These are phyloP conservation scores for Gymnogyps californianus DNA, from an alignment of 2,113 vertebrate species.

Conservation along the genomic window DNA sequence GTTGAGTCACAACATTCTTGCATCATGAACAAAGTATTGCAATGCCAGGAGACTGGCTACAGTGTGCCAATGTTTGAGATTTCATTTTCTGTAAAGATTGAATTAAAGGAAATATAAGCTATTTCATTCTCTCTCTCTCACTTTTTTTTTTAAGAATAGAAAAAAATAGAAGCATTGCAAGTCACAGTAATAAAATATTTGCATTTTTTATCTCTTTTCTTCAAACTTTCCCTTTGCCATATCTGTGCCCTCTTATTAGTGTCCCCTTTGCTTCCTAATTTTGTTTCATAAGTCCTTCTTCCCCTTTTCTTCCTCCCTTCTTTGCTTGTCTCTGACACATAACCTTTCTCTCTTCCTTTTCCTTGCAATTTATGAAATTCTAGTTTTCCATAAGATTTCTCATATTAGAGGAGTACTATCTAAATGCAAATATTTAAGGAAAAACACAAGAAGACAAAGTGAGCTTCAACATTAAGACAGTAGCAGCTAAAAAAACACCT, in stretches of 20 bases:
- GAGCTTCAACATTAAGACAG: constrained; percentile 33
- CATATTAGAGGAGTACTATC: constrained; percentile 27
- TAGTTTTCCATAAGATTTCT: constrained; percentile 44
- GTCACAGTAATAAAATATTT: not conserved
- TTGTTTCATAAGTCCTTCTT: not conserved
- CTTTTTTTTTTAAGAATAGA: not conserved
- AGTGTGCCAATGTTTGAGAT: not conserved
- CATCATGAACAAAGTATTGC: not conserved
- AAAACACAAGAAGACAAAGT: constrained; percentile 39
- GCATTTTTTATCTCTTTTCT: not conserved
- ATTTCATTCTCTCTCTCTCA: not conserved
- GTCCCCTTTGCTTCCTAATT: constrained; percentile 24
- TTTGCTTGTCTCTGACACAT: constrained; percentile 16
- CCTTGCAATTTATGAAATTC: constrained; percentile 24
- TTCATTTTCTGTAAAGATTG: not conserved
- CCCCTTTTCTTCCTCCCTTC: not conserved
- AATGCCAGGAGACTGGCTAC: not conserved
- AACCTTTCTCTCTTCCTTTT: constrained; percentile 25
- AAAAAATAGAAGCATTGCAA: not conserved
- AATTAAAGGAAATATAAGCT: not conserved
- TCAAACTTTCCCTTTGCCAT: not conserved
- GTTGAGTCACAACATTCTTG: not conserved
- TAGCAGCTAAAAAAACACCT: constrained; percentile 27
- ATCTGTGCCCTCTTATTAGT: not conserved
- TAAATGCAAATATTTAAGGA: constrained; percentile 65